phyloP scores from a whole-genome alignment of 2,113 vertebrate genomes.

The Perca fluviatilis region DNA sequence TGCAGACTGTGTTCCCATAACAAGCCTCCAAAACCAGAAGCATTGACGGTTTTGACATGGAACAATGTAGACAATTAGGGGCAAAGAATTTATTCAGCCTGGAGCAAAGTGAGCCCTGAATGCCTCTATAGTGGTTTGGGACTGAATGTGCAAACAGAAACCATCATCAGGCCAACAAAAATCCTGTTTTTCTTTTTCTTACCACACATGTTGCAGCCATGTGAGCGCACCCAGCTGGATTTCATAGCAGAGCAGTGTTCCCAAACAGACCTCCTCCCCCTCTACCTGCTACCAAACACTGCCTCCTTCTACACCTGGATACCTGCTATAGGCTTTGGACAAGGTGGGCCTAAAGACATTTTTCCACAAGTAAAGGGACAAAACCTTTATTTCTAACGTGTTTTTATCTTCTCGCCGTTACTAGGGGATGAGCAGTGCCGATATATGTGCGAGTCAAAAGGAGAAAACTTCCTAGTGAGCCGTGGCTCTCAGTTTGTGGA shows the following conservation, averaged over 20 bases:
- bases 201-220: constrained; percentile 80
- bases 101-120: not conserved
- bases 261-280: constrained; percentile 85
- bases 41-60: not conserved
- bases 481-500: constrained; percentile 90
- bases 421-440: constrained; percentile 91
- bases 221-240: constrained; percentile 86
- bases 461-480: constrained; percentile 89
- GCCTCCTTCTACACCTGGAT: constrained; percentile 90
- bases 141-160: not conserved
- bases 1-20: not conserved
- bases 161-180: not conserved
- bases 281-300: constrained; percentile 74
- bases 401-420: not conserved
- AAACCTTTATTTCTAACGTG: not conserved
- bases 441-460: constrained; percentile 89
- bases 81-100: constrained; percentile 4
- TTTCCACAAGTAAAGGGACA: not conserved
- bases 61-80: not conserved
- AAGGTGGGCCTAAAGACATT: constrained; percentile 79
- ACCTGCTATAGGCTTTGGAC: constrained; percentile 85
- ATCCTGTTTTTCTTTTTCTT: not conserved
- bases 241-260: constrained; percentile 95
- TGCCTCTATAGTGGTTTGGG: not conserved
- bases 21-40: not conserved